Evolutionary conservation across 1,140 invertebrate genomes (phyloP).

Genomic region (Calephelis nemesis): DNA sequence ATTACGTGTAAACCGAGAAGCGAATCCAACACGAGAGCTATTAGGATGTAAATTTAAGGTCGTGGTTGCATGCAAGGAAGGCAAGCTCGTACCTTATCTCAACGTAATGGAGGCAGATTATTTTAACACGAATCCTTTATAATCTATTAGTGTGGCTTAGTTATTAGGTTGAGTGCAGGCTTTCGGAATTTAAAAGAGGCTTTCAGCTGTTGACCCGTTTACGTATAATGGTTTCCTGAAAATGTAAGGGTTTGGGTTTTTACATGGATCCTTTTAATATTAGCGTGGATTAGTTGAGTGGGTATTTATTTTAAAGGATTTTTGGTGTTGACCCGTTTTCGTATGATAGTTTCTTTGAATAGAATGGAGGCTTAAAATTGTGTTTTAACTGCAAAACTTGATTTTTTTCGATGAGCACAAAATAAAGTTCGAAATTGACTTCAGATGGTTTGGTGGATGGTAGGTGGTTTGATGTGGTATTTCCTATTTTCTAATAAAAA

Average conservation of each 20-base stretch:
- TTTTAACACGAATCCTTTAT: slow-evolving; percentile 25
- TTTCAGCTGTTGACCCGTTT: slow-evolving; percentile 3
- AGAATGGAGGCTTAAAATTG: no score
- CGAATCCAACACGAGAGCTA: slow-evolving; percentile 13
- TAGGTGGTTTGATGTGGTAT: no score
- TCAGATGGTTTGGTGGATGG: no score
- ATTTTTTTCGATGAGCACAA: no score
- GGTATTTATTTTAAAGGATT: no score
- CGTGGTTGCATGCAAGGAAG: slow-evolving; percentile 21
- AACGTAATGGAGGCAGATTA: slow-evolving; percentile 28
- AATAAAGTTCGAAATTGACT: no score
- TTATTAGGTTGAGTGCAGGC: slow-evolving; percentile 12
- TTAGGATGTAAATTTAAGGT: slow-evolving; percentile 30
- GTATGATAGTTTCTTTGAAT: no score
- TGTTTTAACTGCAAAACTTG: no score
- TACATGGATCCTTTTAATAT: no score
- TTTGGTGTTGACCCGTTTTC: no score
- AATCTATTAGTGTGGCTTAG: slow-evolving; percentile 18
- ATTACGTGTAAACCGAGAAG: slow-evolving; percentile 12
- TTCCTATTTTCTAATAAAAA: no score
- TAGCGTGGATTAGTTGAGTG: no score
- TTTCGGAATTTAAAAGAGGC: slow-evolving; percentile 2
- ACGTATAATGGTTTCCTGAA: neutral
- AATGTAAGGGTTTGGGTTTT: neutral
- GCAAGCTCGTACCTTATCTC: slow-evolving; percentile 25